Conservation (phyloP, 2,888 invertebrate genomes). For the Sesamia inferens region DNA sequence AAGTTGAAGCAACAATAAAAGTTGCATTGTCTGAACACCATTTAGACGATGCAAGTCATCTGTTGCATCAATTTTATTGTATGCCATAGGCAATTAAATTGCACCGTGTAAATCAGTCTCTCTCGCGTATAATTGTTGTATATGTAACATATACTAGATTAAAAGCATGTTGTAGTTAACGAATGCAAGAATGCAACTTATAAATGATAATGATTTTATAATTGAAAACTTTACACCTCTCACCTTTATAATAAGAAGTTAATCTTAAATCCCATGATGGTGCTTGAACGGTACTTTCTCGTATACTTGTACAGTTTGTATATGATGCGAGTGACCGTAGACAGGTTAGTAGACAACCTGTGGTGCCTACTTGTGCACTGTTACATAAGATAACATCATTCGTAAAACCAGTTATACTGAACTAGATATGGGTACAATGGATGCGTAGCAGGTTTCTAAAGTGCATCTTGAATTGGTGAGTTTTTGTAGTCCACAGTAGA, state of each 20-base stretch:
- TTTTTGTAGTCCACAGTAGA: not conserved
- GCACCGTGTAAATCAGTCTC: too few species aligned
- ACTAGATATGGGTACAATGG: not conserved
- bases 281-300: not conserved
- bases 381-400: slow-evolving; percentile 1
- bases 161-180: not conserved
- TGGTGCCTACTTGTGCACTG: not conserved
- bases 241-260: not conserved
- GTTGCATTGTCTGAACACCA: too few species aligned
- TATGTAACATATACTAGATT: not conserved
- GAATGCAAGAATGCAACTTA: not conserved
- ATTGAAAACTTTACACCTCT: not conserved
- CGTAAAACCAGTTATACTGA: not conserved
- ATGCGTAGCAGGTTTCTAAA: not conserved
- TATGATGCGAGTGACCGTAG: not conserved
- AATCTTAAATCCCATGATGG: not conserved
- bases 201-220: not conserved
- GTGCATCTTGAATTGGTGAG: not conserved
- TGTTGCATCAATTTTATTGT: too few species aligned
- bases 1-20: too few species aligned
- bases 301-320: not conserved
- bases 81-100: too few species aligned
- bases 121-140: too few species aligned
- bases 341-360: not conserved
- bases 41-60: too few species aligned